Evolutionary conservation across 2,888 invertebrate species (phyloP).

Genomic region (Macrosoma leucophasiata): DNA sequence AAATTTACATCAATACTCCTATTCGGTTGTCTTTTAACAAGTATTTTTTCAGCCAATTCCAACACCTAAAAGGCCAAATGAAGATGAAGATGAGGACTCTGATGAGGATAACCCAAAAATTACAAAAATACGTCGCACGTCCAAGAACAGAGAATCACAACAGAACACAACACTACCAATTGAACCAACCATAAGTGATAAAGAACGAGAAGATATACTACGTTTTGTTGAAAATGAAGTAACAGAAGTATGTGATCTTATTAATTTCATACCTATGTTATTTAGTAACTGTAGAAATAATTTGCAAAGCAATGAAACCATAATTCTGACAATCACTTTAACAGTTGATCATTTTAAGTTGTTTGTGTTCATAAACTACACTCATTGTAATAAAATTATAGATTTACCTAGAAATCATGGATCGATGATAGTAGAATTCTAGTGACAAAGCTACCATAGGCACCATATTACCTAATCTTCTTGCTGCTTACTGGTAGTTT

Average conservation of each 20-base stretch:
- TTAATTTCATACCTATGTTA: constrained; percentile 1
- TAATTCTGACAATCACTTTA: not conserved
- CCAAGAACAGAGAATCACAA: constrained; percentile 61
- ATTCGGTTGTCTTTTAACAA: not conserved
- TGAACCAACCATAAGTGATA: constrained; percentile 79
- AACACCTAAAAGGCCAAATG: constrained; percentile 83
- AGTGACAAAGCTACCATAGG: too few relatives aligned
- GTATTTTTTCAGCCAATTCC: constrained; percentile 84
- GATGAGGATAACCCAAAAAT: constrained; percentile 79
- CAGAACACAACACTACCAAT: constrained; percentile 70
- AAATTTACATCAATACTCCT: not conserved
- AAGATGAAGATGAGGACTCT: constrained; percentile 80
- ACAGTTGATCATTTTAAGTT: not conserved
- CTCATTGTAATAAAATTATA: too few relatives aligned
- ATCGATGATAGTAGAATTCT: too few relatives aligned
- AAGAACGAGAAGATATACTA: constrained; percentile 86
- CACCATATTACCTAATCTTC: too few relatives aligned
- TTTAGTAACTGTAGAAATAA: not conserved
- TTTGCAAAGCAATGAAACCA: not conserved
- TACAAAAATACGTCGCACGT: constrained; percentile 77
- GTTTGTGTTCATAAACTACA: too few relatives aligned
- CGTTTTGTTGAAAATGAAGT: constrained; percentile 90
- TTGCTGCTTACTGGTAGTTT: too few relatives aligned
- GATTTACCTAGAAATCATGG: too few relatives aligned
- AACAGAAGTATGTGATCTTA: constrained; percentile 73